Evolutionary conservation across 2,888 invertebrate species (phyloP), one percentile per base, ranked within the genome.

Genomic region (Cyaniris semiargus): DNA sequence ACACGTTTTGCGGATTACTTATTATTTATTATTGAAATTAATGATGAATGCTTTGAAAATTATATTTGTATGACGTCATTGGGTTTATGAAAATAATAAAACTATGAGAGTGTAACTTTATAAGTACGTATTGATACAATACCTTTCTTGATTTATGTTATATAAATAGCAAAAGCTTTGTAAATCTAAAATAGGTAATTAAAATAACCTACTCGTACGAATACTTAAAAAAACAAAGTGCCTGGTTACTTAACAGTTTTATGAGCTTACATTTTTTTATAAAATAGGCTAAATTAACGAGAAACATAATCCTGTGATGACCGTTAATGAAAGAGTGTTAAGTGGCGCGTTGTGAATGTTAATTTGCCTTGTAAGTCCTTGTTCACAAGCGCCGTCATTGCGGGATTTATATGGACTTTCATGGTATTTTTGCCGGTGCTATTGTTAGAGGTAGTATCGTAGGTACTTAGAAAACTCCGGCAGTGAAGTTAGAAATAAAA

Each of bases 21-120:
- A 60, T 66, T 31, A 66, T 66, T 66, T 2, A 60, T 66, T 31
- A 66, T 66, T 66, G 18, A 27, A 66, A 66, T 66, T 18, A 31
- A 27, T 31, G 15, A 6, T 66, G 27, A 31, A 27, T 66, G 27
- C 15, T 66, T 15, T 66, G 27, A 18, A 1, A 66, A 15, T 18
- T 27, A 31, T 10, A 27, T 21, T 58, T 58, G 58, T 21, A 13
- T 58, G 53, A 15, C 0, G 53, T 1, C 13, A 58, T 58, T 58
- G 58, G 21, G 0, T 21, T 21, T 5, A 1, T 15, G 53, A 1
- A 53, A 18, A 48, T 3, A 48, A 53, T 15, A 53, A 53, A 53
- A 18, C 13, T 18, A 18, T 53, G 53, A 53, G 4, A 53, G 0
- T 53, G 53, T 53, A 48, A 48, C 0, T 15, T 18, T 10, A 48